Percentiles rank a stretch among this genome's conserved stretches.
Evolutionary conservation across 2,797 vertebrate genomes (phyloP).

Genomic region (Gadopsis bispinosus): DNA sequence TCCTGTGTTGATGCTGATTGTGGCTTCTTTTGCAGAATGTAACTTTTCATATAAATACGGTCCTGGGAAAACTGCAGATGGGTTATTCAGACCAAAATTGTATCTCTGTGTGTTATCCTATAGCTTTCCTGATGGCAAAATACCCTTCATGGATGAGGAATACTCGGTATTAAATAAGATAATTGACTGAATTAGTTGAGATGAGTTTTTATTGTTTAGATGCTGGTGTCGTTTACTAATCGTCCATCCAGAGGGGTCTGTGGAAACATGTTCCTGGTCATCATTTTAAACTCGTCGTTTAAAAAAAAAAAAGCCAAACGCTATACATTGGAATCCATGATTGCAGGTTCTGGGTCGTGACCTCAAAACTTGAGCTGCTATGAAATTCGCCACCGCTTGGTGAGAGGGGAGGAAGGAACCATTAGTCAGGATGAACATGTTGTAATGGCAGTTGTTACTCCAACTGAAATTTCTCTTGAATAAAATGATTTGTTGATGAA

Average conservation of each 20-base stretch:
- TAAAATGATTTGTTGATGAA: slow-evolving; percentile 31
- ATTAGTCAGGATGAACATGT: neutral
- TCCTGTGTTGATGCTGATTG: neutral
- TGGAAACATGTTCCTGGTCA: neutral
- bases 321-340: neutral
- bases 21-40: neutral
- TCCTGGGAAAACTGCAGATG: neutral
- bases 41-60: neutral
- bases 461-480: slow-evolving; percentile 27
- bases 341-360: neutral
- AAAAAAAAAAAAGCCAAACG: neutral
- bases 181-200: neutral
- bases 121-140: slow-evolving; percentile 7
- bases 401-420: slow-evolving; percentile 3
- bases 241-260: neutral
- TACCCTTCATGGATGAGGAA: neutral
- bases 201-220: neutral
- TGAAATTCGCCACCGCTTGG: neutral
- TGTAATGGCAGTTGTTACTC: slow-evolving; percentile 17
- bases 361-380: neutral
- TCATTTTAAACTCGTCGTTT: neutral
- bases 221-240: neutral
- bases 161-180: neutral
- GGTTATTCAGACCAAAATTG: neutral
- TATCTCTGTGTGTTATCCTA: neutral